A percentile compares a stretch with the other conserved stretches of the same genome.
Conservation (phyloP, 2,797 vertebrate species). For the Pteropus rufus region DNA sequence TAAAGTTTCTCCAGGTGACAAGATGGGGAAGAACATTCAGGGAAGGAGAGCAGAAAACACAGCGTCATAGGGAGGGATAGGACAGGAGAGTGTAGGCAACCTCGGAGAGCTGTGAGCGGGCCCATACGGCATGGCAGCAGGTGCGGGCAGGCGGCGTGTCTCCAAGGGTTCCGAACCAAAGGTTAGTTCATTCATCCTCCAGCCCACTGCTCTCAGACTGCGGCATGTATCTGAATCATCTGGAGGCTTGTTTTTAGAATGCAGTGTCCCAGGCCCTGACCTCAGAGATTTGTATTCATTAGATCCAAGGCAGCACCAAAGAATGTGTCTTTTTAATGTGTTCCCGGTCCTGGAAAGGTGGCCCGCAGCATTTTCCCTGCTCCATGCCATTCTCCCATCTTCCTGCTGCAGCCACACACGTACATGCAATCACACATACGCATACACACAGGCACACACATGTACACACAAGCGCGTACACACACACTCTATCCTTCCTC, state of each 20-base stretch:
- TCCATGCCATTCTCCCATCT: background rate
- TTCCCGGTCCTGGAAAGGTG: no score
- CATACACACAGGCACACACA: background rate
- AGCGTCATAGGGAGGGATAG: background rate
- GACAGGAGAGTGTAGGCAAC: background rate
- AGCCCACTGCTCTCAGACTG: background rate
- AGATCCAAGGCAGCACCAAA: background rate
- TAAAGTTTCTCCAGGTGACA: background rate
- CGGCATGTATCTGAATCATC: background rate
- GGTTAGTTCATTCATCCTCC: background rate
- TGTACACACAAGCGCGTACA: fast-evolving
- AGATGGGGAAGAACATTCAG: background rate
- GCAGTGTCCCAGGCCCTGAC: background rate
- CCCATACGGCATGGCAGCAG: background rate
- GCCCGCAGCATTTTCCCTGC: background rate
- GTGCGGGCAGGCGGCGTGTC: background rate
- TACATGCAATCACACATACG: background rate
- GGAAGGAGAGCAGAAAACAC: background rate
- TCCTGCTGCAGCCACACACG: background rate
- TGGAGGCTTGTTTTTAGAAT: background rate
- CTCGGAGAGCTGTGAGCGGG: background rate
- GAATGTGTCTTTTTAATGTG: background rate
- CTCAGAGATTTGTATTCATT: background rate
- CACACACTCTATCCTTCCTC: background rate
- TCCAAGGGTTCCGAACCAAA: background rate